phyloP scores from a whole-genome alignment of 2,797 vertebrate species.

The Cryptoblepharus egeriae region DNA sequence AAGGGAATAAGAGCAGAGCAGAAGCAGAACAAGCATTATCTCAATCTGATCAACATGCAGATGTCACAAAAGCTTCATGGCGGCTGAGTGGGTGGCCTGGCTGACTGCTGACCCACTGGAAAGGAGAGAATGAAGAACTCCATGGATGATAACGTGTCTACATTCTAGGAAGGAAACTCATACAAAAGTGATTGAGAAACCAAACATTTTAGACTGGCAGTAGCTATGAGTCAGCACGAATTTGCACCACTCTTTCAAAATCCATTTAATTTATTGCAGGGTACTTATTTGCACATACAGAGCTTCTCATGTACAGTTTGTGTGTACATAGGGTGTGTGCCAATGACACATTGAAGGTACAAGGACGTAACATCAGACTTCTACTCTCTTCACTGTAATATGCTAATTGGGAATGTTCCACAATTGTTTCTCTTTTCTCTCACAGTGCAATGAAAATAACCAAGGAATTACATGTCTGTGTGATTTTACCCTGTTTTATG shows the following conservation, averaged over 20 bases:
- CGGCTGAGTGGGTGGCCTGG: constrained; percentile 28
- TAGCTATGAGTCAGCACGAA: not conserved
- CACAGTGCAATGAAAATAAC: constrained; percentile 15
- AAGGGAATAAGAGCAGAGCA: constrained; percentile 37
- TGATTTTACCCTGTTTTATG: constrained; percentile 31
- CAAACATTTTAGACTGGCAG: not conserved
- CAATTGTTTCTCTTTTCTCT: constrained; percentile 45
- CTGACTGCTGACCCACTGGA: not conserved
- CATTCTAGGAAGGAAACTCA: not conserved
- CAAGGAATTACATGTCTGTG: constrained; percentile 36
- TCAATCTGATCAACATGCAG: constrained; percentile 29
- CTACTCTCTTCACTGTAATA: no score
- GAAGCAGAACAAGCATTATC: constrained; percentile 25
- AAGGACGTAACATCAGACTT: not conserved
- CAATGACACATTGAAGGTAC: not conserved
- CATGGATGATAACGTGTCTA: not conserved
- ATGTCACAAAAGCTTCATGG: constrained; percentile 12
- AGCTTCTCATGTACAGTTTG: no score
- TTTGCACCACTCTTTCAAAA: not conserved
- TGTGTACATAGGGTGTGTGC: not conserved
- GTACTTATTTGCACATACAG: not conserved
- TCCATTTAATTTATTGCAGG: no score
- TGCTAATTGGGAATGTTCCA: constrained; percentile 26
- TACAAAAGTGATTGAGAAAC: not conserved
- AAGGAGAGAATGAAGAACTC: not conserved